A percentile compares a stretch with the other conserved stretches of the same genome.
Evolutionary conservation across 1,140 invertebrate genomes (phyloP).

Genomic region (Palaemon carinicauda): DNA sequence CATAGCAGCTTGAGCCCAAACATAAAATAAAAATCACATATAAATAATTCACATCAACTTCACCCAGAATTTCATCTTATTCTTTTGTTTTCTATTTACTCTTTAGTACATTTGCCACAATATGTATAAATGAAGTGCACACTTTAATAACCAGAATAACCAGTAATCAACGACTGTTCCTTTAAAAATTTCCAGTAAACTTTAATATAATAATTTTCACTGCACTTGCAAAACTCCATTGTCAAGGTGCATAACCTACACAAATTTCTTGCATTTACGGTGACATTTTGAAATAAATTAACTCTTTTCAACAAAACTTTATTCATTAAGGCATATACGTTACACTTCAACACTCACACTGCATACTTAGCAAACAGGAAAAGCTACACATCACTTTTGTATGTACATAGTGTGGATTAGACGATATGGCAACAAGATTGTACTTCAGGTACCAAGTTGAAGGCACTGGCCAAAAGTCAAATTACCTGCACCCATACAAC

Average conservation of each 20-base stretch:
- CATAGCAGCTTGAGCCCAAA: too few species aligned
- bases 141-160: too few species aligned
- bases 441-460: conserved; percentile 51
- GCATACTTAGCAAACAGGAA: not conserved
- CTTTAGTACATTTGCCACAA: too few species aligned
- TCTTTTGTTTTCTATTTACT: too few species aligned
- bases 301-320: not conserved
- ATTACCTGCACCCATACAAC: not conserved
- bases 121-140: too few species aligned
- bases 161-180: too few species aligned
- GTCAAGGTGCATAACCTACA: not conserved
- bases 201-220: not conserved
- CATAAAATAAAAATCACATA: too few species aligned
- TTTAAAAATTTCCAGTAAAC: too few species aligned
- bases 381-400: not conserved
- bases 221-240: not conserved
- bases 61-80: too few species aligned
- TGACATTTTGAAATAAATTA: not conserved
- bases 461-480: conserved; percentile 24
- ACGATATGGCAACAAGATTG: conserved; percentile 55
- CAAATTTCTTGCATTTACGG: not conserved
- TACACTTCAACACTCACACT: conserved; percentile 7
- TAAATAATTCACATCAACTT: too few species aligned
- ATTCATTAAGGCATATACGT: conserved; percentile 3
- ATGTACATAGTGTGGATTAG: conserved; percentile 9